phyloP scores from a whole-genome alignment of 2,797 vertebrate species.

The Urosaurus nigricauda region DNA sequence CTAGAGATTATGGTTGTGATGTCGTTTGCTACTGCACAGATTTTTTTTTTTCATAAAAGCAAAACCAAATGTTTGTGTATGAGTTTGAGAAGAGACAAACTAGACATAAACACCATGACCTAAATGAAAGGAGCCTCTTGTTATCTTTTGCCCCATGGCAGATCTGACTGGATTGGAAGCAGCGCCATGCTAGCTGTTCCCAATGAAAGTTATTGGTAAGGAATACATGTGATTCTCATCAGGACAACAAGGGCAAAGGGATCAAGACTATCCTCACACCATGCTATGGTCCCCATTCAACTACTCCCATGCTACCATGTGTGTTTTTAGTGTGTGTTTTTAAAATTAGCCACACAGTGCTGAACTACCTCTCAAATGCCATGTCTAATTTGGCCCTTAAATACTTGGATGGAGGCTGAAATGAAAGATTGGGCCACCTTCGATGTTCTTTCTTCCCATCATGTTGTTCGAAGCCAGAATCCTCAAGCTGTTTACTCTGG shows the following conservation, averaged over 20 bases:
- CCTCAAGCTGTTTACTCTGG: slow-evolving; percentile 13
- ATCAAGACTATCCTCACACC: background rate
- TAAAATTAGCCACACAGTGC: background rate
- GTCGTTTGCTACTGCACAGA: background rate
- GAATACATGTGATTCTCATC: background rate
- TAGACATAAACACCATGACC: background rate
- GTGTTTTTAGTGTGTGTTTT: too few species aligned
- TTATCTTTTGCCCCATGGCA: background rate
- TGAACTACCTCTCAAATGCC: background rate
- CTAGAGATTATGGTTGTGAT: too few species aligned
- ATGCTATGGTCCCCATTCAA: background rate
- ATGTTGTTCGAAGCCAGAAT: slow-evolving; percentile 1
- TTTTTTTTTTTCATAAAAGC: background rate
- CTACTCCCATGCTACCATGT: background rate
- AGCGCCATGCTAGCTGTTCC: background rate
- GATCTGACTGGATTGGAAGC: too few species aligned
- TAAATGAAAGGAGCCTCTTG: background rate
- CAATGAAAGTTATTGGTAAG: background rate
- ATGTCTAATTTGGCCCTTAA: background rate
- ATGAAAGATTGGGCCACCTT: background rate
- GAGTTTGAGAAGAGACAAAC: too few species aligned
- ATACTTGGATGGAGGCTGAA: background rate
- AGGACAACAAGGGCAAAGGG: background rate
- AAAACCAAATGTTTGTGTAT: background rate
- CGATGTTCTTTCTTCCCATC: background rate